Evolutionary conservation across 2,797 vertebrate species (phyloP), one percentile per base, ranked within the genome.

Genomic region (Gymnoscopelus microlampas): DNA sequence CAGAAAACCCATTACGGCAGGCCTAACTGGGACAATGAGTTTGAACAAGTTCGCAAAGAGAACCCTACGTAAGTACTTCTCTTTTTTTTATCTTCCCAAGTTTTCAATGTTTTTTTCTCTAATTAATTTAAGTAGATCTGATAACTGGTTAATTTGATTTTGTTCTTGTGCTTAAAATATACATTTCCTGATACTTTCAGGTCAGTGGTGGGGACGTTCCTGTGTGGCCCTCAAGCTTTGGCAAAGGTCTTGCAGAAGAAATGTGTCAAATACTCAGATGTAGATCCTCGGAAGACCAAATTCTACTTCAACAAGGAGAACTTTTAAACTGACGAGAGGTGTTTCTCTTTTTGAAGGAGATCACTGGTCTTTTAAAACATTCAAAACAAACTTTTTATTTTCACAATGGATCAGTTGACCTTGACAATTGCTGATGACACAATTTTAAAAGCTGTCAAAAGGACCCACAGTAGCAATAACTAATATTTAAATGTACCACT

Each of bases 291-390:
- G 14, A 97, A 96, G 74, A 96, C 95, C 73, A 94, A 94, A 67
- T 99, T 98, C 90, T 98, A 97, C 84, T 97, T 98, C 87, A 98
- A 98, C 91, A 96, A 97, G 83, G 96, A 98, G 78, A 97, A 97
- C 68, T 98, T 98, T 71, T 98, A 85, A 96, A 74, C 0, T 23
- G 48, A 6, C 1, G 15, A 50, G 47, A 12, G 47, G 53, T 48
- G 4, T 44, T 53, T 60, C 6, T 1, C 7, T 29, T 60, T 59
- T 19, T 48, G 15, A 77, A 66, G 23, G 11, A 71, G 26, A 51
- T 7, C 6, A 24, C 3, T 32, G 4, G 11, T 57, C 26, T 60
- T 15, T 35, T 35, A 35, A 44, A 44, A 10, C 9, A 10, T 44
- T 39, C 35, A 53, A 53, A n/a, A 53, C 53, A 53, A 53, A 54